phyloP scores from a whole-genome alignment of 2,888 invertebrate genomes.

The Anodontia alba region DNA sequence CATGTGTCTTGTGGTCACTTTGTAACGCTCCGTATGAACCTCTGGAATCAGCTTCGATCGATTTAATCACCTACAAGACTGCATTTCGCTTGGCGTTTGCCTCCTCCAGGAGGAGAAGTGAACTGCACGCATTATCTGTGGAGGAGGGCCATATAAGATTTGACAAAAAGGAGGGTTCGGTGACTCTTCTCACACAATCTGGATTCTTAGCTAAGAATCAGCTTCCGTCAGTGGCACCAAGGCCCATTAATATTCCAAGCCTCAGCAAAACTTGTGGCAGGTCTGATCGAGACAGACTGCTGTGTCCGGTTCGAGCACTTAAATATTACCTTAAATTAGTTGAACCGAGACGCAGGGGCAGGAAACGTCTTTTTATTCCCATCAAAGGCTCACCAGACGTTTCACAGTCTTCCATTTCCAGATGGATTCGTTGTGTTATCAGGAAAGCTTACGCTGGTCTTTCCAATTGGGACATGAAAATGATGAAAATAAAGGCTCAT shows the following conservation, averaged over 20 bases:
- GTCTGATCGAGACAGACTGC: too few species aligned
- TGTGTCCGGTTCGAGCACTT: too few species aligned
- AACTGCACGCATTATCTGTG: not conserved
- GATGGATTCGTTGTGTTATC: too few species aligned
- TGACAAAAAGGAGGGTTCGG: not conserved
- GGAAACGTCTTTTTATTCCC: too few species aligned
- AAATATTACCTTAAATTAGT: too few species aligned
- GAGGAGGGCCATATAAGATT: not conserved
- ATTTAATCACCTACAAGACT: not conserved
- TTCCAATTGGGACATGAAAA: too few species aligned
- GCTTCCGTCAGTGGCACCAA: not conserved
- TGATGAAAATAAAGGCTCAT: too few species aligned
- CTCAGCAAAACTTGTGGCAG: too few species aligned
- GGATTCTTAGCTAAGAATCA: not conserved
- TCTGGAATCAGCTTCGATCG: not conserved
- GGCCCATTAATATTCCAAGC: not conserved
- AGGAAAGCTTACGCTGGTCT: too few species aligned
- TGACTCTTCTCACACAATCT: not conserved
- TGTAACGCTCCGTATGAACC: not conserved
- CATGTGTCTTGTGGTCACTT: not conserved
- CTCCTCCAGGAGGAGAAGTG: not conserved
- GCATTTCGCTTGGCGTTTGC: not conserved
- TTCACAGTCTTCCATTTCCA: too few species aligned
- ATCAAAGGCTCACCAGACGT: too few species aligned
- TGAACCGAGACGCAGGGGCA: too few species aligned